Evolutionary conservation across 2,113 vertebrate genomes (phyloP).

Genomic region (Lamprotornis superbus): DNA sequence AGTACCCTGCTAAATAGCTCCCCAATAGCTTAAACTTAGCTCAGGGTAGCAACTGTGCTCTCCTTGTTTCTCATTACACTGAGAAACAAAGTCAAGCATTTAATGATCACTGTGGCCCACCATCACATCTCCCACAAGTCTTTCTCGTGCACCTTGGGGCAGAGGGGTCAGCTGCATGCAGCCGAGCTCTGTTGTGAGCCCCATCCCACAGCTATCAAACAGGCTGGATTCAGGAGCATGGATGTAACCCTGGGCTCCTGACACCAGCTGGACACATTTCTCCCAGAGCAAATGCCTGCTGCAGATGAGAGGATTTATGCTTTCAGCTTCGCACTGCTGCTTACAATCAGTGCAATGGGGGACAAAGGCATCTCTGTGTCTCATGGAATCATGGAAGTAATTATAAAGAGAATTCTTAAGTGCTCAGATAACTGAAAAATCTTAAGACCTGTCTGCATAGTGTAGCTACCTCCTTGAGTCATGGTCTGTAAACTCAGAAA

Average conservation of each 20-base stretch:
- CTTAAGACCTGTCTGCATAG: background rate
- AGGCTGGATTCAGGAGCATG: background rate
- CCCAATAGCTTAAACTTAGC: background rate
- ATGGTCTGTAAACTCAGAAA: background rate
- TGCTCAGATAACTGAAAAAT: background rate
- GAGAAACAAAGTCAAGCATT: background rate
- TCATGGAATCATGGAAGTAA: background rate
- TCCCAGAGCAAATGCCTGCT: background rate
- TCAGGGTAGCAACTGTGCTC: background rate
- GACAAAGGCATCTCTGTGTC: background rate
- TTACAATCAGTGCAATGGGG: background rate
- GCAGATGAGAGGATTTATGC: background rate
- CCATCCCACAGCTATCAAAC: background rate
- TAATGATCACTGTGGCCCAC: background rate
- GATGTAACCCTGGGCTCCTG: background rate
- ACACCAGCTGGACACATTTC: fast-evolving
- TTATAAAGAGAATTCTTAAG: background rate
- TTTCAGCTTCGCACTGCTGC: background rate
- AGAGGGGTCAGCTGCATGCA: fast-evolving
- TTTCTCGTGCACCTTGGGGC: background rate
- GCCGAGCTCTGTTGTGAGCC: fast-evolving
- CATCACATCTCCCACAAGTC: fast-evolving
- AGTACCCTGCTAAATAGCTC: background rate
- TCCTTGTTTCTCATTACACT: background rate
- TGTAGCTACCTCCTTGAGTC: background rate